Conservation (phyloP, 2,888 invertebrate genomes). For the Tholera decimalis region DNA sequence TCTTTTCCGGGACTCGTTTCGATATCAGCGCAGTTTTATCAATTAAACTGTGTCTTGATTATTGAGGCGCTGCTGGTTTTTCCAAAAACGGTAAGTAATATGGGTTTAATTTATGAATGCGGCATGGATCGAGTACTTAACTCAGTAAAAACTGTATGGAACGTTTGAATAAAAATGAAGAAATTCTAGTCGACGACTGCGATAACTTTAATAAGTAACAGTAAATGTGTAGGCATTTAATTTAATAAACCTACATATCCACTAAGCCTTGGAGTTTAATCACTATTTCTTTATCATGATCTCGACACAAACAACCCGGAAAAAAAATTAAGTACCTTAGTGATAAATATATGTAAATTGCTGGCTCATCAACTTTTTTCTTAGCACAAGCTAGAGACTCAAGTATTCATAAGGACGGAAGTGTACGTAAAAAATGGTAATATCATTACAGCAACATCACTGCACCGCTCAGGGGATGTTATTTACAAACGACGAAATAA, state of each 20-base stretch:
- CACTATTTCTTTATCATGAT: conserved; percentile 17
- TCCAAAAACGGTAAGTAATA: conserved; percentile 81
- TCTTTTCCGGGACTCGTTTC: conserved; percentile 81
- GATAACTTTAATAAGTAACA: conserved; percentile 7
- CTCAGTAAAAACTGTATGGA: conserved; percentile 7
- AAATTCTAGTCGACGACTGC: conserved; percentile 7
- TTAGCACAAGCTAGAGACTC: conserved; percentile 73
- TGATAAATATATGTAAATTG: conserved; percentile 83
- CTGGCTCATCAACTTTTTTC: conserved; percentile 78
- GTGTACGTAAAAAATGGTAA: conserved; percentile 80
- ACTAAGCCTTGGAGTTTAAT: conserved; percentile 23
- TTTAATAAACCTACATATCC: conserved; percentile 24
- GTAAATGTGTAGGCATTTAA: background rate
- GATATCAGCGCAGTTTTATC: conserved; percentile 88
- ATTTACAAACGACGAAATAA: conserved; percentile 61
- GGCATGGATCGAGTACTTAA: background rate
- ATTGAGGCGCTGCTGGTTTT: conserved; percentile 79
- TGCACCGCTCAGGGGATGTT: conserved; percentile 68
- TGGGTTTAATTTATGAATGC: background rate
- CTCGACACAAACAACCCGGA: conserved; percentile 11
- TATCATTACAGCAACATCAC: conserved; percentile 75
- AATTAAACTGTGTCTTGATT: conserved; percentile 87
- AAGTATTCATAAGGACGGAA: conserved; percentile 84
- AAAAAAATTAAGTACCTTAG: conserved; percentile 60
- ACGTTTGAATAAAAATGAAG: conserved; percentile 15